Evolutionary conservation across 2,113 vertebrate species (phyloP).

Genomic region (Sinocyclocheilus rhinocerous): DNA sequence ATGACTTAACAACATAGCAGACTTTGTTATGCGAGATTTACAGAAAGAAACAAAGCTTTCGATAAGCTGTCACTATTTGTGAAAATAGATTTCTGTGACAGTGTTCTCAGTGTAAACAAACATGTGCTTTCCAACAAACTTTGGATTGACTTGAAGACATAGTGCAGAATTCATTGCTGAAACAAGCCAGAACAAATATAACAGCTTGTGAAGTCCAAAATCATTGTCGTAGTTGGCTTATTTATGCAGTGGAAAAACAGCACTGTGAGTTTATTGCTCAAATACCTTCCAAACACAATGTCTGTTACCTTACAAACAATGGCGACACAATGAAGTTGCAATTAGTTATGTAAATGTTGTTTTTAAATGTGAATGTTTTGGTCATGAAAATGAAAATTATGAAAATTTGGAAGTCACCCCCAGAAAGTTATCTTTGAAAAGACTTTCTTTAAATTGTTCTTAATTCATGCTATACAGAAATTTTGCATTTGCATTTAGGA

Average conservation of each 20-base stretch:
- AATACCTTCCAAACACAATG: constrained; percentile 11
- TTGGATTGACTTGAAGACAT: neutral
- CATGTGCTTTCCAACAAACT: neutral
- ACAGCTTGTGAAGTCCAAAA: constrained; percentile 23
- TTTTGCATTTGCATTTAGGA: neutral
- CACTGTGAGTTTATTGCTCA: neutral
- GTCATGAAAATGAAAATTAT: neutral
- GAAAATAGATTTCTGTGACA: neutral
- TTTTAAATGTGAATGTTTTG: neutral
- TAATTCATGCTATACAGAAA: neutral
- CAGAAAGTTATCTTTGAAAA: neutral
- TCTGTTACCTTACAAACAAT: constrained; percentile 12
- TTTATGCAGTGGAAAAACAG: neutral
- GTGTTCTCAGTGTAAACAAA: neutral
- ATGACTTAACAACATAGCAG: neutral
- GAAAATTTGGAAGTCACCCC: neutral
- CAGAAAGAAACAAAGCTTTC: neutral
- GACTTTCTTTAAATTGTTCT: neutral
- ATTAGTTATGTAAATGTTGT: neutral
- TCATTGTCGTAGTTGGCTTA: constrained; percentile 1
- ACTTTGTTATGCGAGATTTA: neutral
- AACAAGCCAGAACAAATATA: constrained; percentile 10
- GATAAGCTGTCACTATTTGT: neutral
- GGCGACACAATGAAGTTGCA: neutral
- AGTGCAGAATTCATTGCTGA: neutral